phyloP scores from a whole-genome alignment of 2,888 invertebrate species.

The Acanthosepion pharaonis region DNA sequence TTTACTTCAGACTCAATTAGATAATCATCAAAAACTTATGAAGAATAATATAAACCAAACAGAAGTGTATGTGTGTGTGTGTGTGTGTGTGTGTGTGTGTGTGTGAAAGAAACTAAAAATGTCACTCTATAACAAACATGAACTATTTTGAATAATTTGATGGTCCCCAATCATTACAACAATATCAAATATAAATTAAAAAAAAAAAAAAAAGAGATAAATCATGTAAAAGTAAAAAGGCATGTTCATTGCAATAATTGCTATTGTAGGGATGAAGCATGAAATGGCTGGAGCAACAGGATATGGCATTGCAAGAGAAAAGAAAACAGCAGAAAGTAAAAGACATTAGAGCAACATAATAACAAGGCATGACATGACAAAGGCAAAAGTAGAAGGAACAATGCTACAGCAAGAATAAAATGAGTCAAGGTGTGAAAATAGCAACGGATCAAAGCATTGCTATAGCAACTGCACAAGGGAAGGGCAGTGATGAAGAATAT shows the following conservation, averaged over 20 bases:
- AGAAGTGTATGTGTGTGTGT: no score
- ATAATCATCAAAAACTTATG: not conserved
- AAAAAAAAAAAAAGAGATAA: not conserved
- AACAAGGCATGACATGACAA: not conserved
- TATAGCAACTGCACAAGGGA: not conserved
- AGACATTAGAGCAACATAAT: no score
- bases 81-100: no score
- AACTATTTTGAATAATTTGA: not conserved
- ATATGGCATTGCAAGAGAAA: not conserved
- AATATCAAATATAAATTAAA: not conserved
- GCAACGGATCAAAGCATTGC: not conserved
- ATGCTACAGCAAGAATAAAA: not conserved
- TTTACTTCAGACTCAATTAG: not conserved
- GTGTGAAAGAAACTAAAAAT: not conserved
- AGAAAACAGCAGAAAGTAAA: not conserved
- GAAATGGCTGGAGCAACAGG: not conserved
- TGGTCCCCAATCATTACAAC: not conserved
- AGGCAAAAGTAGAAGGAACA: not conserved
- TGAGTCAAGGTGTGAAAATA: not conserved
- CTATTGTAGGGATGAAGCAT: not conserved
- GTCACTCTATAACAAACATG: not conserved
- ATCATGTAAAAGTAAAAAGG: not conserved
- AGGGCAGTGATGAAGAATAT: not conserved
- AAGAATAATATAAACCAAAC: not conserved
- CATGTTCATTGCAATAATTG: not conserved